These are phyloP conservation scores for Trichogramma pretiosum DNA, from an alignment of 1,140 invertebrate species.

Conservation along the genomic window DNA sequence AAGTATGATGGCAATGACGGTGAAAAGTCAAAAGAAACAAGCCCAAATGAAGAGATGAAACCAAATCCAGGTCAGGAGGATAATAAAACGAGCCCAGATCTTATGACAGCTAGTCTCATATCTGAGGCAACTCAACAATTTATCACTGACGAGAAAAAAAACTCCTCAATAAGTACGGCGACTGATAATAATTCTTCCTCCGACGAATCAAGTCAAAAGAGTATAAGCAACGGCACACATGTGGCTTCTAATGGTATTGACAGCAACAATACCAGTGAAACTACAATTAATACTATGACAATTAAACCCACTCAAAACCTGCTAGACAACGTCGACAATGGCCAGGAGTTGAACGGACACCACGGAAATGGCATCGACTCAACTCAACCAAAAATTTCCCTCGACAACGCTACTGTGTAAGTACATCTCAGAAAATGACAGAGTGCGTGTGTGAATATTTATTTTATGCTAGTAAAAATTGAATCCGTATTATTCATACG, in stretches of 20 bases:
- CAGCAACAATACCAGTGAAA: too few species aligned
- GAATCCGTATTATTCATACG: too few species aligned
- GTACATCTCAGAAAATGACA: too few species aligned
- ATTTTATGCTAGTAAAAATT: too few species aligned
- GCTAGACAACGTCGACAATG: constrained; percentile 39
- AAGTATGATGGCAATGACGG: constrained; percentile 37
- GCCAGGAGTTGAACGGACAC: constrained; percentile 39
- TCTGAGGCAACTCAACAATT: constrained; percentile 42
- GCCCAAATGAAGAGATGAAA: constrained; percentile 36
- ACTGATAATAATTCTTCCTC: constrained; percentile 15
- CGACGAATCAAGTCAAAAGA: constrained; percentile 17
- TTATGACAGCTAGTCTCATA: constrained; percentile 43
- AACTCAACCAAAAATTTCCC: constrained; percentile 39
- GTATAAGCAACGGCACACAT: constrained; percentile 40
- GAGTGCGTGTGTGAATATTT: too few species aligned
- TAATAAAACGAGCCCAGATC: constrained; percentile 31
- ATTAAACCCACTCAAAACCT: too few species aligned
- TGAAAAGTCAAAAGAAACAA: constrained; percentile 42
- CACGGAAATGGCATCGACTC: constrained; percentile 35
- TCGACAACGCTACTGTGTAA: constrained; percentile 46
- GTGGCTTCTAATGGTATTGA: constrained; percentile 42
- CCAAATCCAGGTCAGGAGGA: constrained; percentile 26
- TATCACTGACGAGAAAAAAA: constrained; percentile 38
- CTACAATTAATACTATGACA: too few species aligned
- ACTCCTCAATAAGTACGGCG: too few species aligned